Conservation (phyloP, 2,888 invertebrate genomes). For the Leptothorax acervorum region DNA sequence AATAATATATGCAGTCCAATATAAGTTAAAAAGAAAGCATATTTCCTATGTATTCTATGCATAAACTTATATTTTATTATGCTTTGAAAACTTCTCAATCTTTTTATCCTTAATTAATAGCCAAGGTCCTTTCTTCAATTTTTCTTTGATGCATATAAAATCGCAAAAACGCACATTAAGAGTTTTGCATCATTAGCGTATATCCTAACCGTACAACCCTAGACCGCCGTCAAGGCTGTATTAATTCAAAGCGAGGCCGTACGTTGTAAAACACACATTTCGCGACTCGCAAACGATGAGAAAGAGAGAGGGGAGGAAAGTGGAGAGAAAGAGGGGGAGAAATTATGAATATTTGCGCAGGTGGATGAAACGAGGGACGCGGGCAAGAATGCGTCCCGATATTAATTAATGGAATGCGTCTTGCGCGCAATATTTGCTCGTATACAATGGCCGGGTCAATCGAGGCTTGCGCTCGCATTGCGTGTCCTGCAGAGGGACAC, state of each 20-base stretch:
- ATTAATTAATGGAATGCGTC: conserved; percentile 71
- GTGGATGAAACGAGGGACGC: conserved; percentile 13
- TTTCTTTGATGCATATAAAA: background rate
- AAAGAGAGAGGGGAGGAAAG: background rate
- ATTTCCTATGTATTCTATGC: background rate
- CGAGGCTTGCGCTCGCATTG: conserved; percentile 22
- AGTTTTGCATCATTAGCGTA: background rate
- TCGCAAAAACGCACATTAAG: background rate
- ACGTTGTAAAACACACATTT: background rate
- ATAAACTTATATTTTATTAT: background rate
- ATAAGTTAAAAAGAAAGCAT: background rate
- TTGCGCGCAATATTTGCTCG: conserved; percentile 66
- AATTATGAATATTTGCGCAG: conserved; percentile 44
- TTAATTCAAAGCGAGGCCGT: background rate
- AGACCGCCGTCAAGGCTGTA: conserved; percentile 8
- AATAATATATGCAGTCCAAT: background rate
- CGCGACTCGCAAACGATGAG: background rate
- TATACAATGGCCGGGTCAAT: conserved; percentile 56
- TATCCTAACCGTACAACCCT: background rate
- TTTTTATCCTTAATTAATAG: background rate
- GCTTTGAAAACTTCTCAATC: background rate
- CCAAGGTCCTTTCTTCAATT: background rate
- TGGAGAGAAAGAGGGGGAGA: background rate
- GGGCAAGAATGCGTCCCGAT: conserved; percentile 48
- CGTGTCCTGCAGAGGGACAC: background rate